phyloP scores from a whole-genome alignment of 2,888 invertebrate genomes.

The Subacronicta megacephala region DNA sequence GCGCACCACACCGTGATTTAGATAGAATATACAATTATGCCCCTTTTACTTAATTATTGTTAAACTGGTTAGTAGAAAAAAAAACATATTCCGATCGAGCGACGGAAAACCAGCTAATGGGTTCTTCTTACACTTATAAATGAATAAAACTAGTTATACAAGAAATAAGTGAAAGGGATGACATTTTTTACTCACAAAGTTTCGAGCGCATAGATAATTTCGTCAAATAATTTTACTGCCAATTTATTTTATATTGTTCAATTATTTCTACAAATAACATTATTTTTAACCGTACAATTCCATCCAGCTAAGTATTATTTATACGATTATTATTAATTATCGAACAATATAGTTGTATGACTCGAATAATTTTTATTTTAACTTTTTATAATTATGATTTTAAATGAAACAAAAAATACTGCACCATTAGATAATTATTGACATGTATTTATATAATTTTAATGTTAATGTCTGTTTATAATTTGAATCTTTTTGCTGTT shows the following conservation, averaged over 20 bases:
- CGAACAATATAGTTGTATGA: slow-evolving; percentile 11
- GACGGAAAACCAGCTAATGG: no score
- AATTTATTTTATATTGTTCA: slow-evolving; percentile 18
- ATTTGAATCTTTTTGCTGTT: not conserved
- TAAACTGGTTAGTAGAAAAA: not conserved
- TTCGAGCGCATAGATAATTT: slow-evolving; percentile 35
- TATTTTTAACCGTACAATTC: slow-evolving; percentile 31
- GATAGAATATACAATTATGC: slow-evolving; percentile 52
- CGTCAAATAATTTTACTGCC: slow-evolving; percentile 28
- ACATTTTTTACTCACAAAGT: slow-evolving; percentile 34
- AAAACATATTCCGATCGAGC: no score
- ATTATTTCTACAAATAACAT: slow-evolving; percentile 13
- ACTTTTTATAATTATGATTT: slow-evolving; percentile 23
- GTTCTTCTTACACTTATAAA: not conserved
- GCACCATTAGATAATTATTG: slow-evolving; percentile 20
- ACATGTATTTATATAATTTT: slow-evolving; percentile 9
- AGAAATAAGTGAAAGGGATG: slow-evolving; percentile 31
- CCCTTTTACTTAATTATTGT: slow-evolving; percentile 34
- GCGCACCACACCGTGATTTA: slow-evolving; percentile 48
- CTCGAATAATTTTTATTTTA: slow-evolving; percentile 32
- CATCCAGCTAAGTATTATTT: slow-evolving; percentile 41
- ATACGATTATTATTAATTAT: slow-evolving; percentile 21
- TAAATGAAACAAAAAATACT: slow-evolving; percentile 16
- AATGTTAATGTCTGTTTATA: slow-evolving; percentile 10
- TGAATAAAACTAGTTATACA: not conserved